These are phyloP conservation scores for Motacilla alba DNA, from an alignment of 2,113 vertebrate species.

Conservation along the genomic window DNA sequence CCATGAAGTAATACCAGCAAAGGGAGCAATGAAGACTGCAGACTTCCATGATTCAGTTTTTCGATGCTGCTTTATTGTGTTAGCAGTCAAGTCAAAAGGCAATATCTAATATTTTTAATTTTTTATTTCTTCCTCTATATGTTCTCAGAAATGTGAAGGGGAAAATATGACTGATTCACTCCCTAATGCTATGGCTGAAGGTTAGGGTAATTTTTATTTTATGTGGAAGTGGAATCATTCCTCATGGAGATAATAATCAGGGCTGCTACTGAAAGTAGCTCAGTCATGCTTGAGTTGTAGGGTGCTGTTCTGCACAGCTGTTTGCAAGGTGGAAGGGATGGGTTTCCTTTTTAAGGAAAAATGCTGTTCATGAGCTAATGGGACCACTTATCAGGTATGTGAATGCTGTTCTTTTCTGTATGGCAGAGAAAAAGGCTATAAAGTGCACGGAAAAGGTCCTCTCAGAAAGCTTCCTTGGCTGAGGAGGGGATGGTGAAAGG, in stretches of 20 bases:
- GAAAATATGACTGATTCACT: conserved; percentile 22
- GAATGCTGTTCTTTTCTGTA: not conserved
- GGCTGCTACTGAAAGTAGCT: not conserved
- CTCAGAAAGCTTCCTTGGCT: not conserved
- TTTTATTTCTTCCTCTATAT: conserved; percentile 54
- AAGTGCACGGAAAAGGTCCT: not conserved
- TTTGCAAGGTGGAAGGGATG: not conserved
- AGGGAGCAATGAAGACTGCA: conserved; percentile 74
- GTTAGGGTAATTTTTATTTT: conserved; percentile 51
- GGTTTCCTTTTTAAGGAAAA: not conserved
- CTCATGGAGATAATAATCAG: conserved; percentile 29
- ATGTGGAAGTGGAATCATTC: not conserved
- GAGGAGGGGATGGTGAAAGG: not conserved
- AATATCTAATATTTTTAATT: conserved; percentile 73
- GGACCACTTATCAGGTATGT: not conserved
- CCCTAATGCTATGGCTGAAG: conserved; percentile 15
- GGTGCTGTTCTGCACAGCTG: not conserved
- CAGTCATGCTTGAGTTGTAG: not conserved
- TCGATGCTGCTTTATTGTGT: conserved; percentile 70
- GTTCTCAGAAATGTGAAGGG: conserved; percentile 25
- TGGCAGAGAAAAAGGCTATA: not conserved
- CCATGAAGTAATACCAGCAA: conserved; percentile 81
- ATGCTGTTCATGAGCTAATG: not conserved
- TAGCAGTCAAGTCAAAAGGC: conserved; percentile 74
- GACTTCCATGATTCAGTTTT: conserved; percentile 73